Conservation (phyloP, 2,113 vertebrate genomes). For the Leucopsar rothschildi region DNA sequence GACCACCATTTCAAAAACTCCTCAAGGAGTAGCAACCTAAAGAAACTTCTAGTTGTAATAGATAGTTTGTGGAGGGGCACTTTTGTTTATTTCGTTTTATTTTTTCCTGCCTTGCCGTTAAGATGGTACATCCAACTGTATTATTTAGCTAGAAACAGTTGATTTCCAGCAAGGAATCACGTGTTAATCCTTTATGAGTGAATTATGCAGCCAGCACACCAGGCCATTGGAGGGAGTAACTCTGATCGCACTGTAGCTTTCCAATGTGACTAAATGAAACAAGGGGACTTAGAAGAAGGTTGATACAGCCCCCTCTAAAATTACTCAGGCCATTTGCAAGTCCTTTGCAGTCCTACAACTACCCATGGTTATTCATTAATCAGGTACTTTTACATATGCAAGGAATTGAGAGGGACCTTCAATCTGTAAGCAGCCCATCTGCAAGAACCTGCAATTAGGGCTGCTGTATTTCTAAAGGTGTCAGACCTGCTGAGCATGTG, state of each 20-base stretch:
- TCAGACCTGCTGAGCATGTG: background rate
- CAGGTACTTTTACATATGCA: background rate
- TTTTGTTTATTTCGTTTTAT: background rate
- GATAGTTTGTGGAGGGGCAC: fast-evolving
- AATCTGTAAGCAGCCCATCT: background rate
- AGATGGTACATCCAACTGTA: background rate
- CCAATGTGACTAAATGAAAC: background rate
- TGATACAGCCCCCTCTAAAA: background rate
- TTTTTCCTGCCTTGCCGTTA: background rate
- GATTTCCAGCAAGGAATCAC: background rate
- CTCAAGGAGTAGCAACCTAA: background rate
- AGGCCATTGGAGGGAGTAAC: background rate
- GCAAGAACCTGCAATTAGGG: background rate
- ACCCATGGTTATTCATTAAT: background rate
- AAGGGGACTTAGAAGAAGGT: background rate
- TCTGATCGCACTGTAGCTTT: background rate
- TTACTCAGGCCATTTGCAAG: background rate
- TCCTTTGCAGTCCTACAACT: background rate
- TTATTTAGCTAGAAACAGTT: background rate
- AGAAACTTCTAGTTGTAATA: background rate
- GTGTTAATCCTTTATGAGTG: background rate
- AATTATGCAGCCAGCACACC: background rate
- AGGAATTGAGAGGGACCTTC: background rate
- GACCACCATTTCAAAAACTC: background rate
- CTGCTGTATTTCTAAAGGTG: background rate